A percentile compares a stretch with the other conserved stretches of the same genome.
phyloP scores from a whole-genome alignment of 2,113 vertebrate species.

The Xiphophorus couchianus region DNA sequence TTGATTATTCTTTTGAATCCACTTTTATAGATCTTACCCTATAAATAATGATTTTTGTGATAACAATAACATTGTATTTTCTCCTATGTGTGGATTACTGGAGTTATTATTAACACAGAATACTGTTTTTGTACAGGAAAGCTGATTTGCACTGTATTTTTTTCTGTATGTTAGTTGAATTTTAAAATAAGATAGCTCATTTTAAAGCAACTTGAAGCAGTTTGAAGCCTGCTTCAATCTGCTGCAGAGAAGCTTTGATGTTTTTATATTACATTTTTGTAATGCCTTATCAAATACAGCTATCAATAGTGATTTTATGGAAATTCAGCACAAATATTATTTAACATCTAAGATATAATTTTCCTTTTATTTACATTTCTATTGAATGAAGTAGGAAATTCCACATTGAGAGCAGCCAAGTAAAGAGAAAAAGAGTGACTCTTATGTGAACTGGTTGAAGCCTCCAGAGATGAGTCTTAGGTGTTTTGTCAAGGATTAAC shows the following conservation, averaged over 20 bases:
- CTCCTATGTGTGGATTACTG: too few species aligned
- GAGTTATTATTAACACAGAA: neutral
- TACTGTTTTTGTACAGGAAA: too few species aligned
- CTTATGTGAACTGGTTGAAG: neutral
- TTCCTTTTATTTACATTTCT: too few species aligned
- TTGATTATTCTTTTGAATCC: too few species aligned
- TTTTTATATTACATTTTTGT: constrained; percentile 26
- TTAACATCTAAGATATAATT: too few species aligned
- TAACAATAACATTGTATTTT: too few species aligned
- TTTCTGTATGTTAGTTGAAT: neutral
- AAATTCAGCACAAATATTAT: too few species aligned
- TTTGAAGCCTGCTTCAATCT: neutral
- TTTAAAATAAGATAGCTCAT: constrained; percentile 15
- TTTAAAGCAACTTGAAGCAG: too few species aligned
- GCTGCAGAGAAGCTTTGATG: constrained; percentile 29
- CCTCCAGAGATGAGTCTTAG: neutral
- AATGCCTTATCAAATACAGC: constrained; percentile 25
- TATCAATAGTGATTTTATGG: constrained; percentile 17
- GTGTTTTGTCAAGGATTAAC: constrained; percentile 7
- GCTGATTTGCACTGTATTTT: too few species aligned
- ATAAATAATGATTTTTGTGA: too few species aligned
- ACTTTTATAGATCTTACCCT: too few species aligned
- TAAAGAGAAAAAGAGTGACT: neutral
- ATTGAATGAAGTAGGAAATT: neutral
- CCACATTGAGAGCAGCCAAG: neutral